Evolutionary conservation across 2,113 vertebrate species (phyloP).

Genomic region (Ophthalmolycus amberensis): DNA sequence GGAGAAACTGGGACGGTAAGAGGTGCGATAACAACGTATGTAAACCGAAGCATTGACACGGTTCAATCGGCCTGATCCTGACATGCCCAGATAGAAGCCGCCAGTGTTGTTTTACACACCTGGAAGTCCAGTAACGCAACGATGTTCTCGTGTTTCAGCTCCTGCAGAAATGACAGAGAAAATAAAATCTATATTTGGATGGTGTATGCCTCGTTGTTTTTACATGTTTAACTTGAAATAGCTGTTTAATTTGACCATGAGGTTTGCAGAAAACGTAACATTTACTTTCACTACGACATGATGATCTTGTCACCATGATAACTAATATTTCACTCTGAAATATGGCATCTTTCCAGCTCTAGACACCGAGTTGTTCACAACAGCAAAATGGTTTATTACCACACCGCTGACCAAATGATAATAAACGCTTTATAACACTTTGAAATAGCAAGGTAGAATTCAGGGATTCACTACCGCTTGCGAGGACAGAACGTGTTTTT

Average conservation of each 20-base stretch:
- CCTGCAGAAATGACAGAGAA: slow-evolving; percentile 82
- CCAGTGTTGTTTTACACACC: slow-evolving; percentile 79
- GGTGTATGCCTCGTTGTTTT: background rate
- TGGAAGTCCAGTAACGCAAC: slow-evolving; percentile 98
- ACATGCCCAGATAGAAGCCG: background rate
- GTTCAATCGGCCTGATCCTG: background rate
- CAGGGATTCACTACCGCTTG: background rate
- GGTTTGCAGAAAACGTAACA: slow-evolving; percentile 5
- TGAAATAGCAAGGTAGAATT: background rate
- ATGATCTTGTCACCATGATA: background rate
- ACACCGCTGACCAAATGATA: background rate
- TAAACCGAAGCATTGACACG: slow-evolving; percentile 5
- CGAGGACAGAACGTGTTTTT: background rate
- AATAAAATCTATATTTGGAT: background rate
- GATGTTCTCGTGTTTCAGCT: slow-evolving; percentile 98
- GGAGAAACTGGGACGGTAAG: slow-evolving; percentile 13
- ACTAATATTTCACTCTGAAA: background rate
- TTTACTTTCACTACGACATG: slow-evolving; percentile 1
- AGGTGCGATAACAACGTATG: slow-evolving; percentile 5
- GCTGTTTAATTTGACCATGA: background rate
- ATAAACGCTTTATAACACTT: background rate
- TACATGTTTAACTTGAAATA: background rate
- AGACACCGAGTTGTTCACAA: background rate
- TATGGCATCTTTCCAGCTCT: background rate
- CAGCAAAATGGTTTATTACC: background rate